Conservation (phyloP, 2,113 vertebrate genomes). For the Vidua chalybeata region DNA sequence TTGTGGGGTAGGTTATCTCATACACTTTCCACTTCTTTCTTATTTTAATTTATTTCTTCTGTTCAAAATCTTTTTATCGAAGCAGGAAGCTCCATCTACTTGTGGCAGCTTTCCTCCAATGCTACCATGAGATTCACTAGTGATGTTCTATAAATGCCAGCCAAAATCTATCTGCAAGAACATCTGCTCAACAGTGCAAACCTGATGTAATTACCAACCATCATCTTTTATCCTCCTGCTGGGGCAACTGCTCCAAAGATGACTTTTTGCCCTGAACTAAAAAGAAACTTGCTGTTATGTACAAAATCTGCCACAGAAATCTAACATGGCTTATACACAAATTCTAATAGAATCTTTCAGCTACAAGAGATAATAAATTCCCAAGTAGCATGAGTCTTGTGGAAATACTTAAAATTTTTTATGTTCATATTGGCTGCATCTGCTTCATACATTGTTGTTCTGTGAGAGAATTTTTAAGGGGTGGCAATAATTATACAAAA, state of each 20-base stretch:
- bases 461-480: neutral
- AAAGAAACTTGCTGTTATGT: constrained; percentile 74
- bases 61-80: constrained; percentile 27
- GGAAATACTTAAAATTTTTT: neutral
- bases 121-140: constrained; percentile 66
- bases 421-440: neutral
- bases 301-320: constrained; percentile 68
- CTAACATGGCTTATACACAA: constrained; percentile 48
- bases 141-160: constrained; percentile 76
- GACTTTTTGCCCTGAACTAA: constrained; percentile 79
- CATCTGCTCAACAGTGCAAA: constrained; percentile 82
- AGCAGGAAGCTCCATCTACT: constrained; percentile 46
- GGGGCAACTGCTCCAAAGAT: constrained; percentile 79
- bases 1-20: neutral
- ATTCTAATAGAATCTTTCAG: constrained; percentile 58
- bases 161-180: constrained; percentile 79
- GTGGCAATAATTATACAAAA: neutral
- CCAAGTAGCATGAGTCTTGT: neutral
- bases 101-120: constrained; percentile 52
- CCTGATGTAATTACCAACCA: constrained; percentile 80
- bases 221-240: constrained; percentile 83
- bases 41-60: neutral
- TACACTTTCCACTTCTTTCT: neutral
- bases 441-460: neutral
- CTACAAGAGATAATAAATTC: constrained; percentile 47